Evolutionary conservation across 2,797 vertebrate genomes (phyloP).

Genomic region (Sebastes goodei): DNA sequence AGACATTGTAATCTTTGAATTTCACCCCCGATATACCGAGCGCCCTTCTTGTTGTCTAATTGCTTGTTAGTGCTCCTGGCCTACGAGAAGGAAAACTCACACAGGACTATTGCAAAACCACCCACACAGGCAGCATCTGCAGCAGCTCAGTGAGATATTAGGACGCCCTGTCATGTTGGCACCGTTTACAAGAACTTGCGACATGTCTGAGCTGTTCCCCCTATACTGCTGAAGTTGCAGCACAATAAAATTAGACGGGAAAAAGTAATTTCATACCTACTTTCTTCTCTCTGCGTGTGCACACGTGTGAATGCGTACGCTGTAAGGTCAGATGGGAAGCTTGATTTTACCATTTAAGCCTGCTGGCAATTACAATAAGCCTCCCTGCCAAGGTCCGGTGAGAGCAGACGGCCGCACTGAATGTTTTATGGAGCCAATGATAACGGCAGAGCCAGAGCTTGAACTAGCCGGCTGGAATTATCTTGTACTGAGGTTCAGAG

Average conservation of each 20-base stretch:
- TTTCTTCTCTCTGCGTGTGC: neutral
- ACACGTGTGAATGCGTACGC: neutral
- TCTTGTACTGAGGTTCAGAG: constrained; percentile 46
- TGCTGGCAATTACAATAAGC: constrained; percentile 35
- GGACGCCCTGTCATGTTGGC: constrained; percentile 25
- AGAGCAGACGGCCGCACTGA: constrained; percentile 34
- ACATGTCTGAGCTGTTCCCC: neutral
- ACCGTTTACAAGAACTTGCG: constrained; percentile 37
- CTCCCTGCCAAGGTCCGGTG: constrained; percentile 24
- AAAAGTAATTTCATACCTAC: neutral
- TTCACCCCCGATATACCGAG: constrained; percentile 38
- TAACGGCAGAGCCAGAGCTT: constrained; percentile 32
- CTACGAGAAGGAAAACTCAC: constrained; percentile 51
- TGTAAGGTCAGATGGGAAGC: neutral
- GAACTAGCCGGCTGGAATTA: constrained; percentile 54
- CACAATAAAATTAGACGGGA: neutral
- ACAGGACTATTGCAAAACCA: constrained; percentile 57
- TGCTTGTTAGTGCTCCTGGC: constrained; percentile 69
- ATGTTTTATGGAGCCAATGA: constrained; percentile 60
- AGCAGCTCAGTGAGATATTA: constrained; percentile 34
- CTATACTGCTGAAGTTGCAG: constrained; percentile 12
- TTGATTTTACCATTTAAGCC: neutral
- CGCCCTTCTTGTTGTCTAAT: constrained; percentile 57
- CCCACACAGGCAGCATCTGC: constrained; percentile 55
- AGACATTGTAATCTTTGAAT: constrained; percentile 29